Base-by-base conservation (phyloP, 2,888 invertebrate genomes). In the Artemia sinica region DNA sequence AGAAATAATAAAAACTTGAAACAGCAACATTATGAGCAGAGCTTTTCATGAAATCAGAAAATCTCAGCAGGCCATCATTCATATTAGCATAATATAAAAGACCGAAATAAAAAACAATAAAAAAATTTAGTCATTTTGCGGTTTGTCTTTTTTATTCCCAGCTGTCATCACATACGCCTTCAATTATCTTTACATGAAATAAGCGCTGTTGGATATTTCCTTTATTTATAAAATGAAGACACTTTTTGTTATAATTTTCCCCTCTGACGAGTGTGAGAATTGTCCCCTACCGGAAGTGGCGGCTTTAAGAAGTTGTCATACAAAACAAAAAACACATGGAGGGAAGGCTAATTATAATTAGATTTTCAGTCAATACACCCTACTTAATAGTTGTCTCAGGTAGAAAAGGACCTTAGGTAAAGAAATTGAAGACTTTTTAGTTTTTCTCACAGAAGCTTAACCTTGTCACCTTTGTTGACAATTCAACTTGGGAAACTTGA, bases 171-270 rank as follows among this genome's bases (percentile, higher is more conserved):
- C 58, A 58, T 58, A 58, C 58, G 58, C 58, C 58, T 58, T 9
- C 18, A 58, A 58, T 58, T 58, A 58, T 58, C 58, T 18, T 14
- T 14, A n/a, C n/a, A 58, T 18, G 18, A 58, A 58, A 58, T 18
- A 58, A 58, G 18, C 58, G 58, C 58, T 14, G 58, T 58, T n/a
- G 58, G 58, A 58, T 18, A 58, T 18, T 58, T 58, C 58, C 58
- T 58, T 18, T 14, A n/a, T 58, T 58, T 18, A 58, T 58, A n/a
- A 58, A 58, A 58, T n/a, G 58, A 18, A 58, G 18, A n/a, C n/a
- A 58, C 18, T 18, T 18, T 58, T 14, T 14, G 14, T 58, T 58
- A 58, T 14, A 14, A n/a, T 8, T 58, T 58, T 9, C 14, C 58
- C n/a, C 58, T 10, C 14, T 58, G 58, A 58, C 14, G 18, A 58